Base-by-base conservation (phyloP, 2,888 invertebrate species). In the Podotricha telesiphe region DNA sequence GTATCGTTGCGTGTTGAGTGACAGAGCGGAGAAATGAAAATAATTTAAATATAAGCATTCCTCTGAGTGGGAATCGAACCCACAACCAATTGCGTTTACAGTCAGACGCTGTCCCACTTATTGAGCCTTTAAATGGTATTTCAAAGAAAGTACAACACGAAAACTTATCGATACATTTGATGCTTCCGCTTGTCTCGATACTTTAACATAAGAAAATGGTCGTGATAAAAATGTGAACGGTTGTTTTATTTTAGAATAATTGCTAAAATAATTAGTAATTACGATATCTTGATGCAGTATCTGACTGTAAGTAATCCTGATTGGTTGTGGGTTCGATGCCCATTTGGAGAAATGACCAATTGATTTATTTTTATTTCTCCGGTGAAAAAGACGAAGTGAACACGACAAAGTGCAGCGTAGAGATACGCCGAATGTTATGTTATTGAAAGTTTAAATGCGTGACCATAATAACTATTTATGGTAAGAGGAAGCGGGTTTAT, bases 401-500 rank as follows among this genome's bases (percentile, higher is more conserved):
- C n/a, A n/a, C n/a, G n/a, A n/a, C n/a, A n/a, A n/a, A n/a, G n/a
- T n/a, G n/a, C n/a, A n/a, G n/a, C n/a, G n/a, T n/a, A n/a, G n/a
- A n/a, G n/a, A n/a, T n/a, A n/a, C n/a, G n/a, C n/a, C 82, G 78
- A 81, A 80, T 82, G 82, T 79, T 78, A 77, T 74, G 79, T 81
- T 81, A 83, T 86, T 84, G 86, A 80, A 80, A 73, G 75, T 77
- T 81, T 81, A 82, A 84, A 82, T 81, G 77, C 76, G 76, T 79
- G 75, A 80, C 82, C 79, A 80, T 77, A 55, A 58, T 69, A 79
- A 77, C 74, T 76, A 79, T 82, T 83, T 84, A 84, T 80, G 84
- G 80, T 81, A 78, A 80, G 80, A 80, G 88, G 87, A 87, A 86
- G 86, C 83, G 77, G 79, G 80, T 78, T 79, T 79, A 83, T 74